Evolutionary conservation across 2,797 vertebrate genomes (phyloP), one percentile per base, ranked within the genome.

Genomic region (Rhyacichthys aspro): DNA sequence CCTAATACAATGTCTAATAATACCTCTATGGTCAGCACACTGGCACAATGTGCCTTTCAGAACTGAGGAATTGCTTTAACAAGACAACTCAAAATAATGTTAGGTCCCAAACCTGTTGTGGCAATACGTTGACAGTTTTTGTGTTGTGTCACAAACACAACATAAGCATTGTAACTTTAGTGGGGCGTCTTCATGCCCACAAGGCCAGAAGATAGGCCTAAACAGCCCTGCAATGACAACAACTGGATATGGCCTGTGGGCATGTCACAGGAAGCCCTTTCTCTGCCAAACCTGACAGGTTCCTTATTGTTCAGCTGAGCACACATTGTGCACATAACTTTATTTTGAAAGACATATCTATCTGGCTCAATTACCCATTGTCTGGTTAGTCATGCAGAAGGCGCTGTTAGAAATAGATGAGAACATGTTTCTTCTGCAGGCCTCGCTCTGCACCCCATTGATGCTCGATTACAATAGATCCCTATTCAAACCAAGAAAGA

Each of bases 331-430:
- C 83, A 74, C 76, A 65, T 23, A 87, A 86, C 80, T 88, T 86
- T 79, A 81, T 86, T 87, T 83, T 87, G 76, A 86, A 84, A 83
- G 83, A 83, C 82, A 63, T 59, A 81, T 85, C 83, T 77, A 82
- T 83, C 78, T 33, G 14, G 76, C 72, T 87, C 82, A 72, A 83
- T 87, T 77, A 83, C 78, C 68, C 55, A 78, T 83, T 86, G 83
- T 86, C 76, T 81, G 74, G 36, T 70, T 67, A 71, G 71, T 77
- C 76, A 72, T 71, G 86, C 80, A 79, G 63, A 84, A 80, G 62
- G 33, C 11, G 11, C 47, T 63, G 62, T 60, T 56, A 70, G 67
- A 76, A 76, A 82, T 59, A 67, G 62, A 83, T 56, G 71, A 78
- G 70, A 56, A 68, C 65, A 67, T 59, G 65, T 74, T 79, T 76